Evolutionary conservation across 2,113 vertebrate species (phyloP).

Genomic region (Chaenocephalus aceratus): DNA sequence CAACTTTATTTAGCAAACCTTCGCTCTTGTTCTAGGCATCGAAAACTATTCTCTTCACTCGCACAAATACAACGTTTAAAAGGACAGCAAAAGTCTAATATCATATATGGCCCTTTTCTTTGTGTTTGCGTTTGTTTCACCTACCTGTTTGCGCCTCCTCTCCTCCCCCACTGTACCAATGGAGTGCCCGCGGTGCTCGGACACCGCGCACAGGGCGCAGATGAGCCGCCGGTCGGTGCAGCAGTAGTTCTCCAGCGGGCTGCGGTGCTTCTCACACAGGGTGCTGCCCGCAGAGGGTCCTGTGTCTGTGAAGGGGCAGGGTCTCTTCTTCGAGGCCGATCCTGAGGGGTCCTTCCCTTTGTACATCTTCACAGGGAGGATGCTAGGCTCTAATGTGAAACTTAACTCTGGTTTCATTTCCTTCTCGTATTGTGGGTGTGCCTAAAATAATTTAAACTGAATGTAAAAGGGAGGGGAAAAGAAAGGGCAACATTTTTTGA

Average conservation of each 20-base stretch:
- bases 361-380: slow-evolving; percentile 26
- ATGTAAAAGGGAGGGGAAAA: not conserved
- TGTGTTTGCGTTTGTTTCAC: not conserved
- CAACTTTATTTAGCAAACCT: too few species aligned
- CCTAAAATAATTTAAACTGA: slow-evolving; percentile 9
- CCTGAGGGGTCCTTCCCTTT: not conserved
- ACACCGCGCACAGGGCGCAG: slow-evolving; percentile 52
- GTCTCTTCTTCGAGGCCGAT: slow-evolving; percentile 75
- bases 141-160: slow-evolving; percentile 51
- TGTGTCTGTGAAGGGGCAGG: slow-evolving; percentile 74
- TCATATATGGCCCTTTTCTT: not conserved
- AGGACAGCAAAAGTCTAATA: too few species aligned
- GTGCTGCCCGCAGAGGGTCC: not conserved
- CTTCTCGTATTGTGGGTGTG: slow-evolving; percentile 23
- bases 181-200: slow-evolving; percentile 57
- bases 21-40: too few species aligned
- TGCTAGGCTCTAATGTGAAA: too few species aligned
- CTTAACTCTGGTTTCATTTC: not conserved
- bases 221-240: slow-evolving; percentile 55
- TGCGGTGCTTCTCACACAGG: slow-evolving; percentile 43
- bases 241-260: slow-evolving; percentile 65
- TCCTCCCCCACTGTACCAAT: slow-evolving; percentile 37
- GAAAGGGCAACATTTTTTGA: too few species aligned
- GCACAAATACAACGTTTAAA: too few species aligned
- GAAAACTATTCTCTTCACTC: too few species aligned